Percentiles rank a stretch among this genome's conserved stretches.
phyloP scores from a whole-genome alignment of 2,888 invertebrate species.

The Neria commutata region DNA sequence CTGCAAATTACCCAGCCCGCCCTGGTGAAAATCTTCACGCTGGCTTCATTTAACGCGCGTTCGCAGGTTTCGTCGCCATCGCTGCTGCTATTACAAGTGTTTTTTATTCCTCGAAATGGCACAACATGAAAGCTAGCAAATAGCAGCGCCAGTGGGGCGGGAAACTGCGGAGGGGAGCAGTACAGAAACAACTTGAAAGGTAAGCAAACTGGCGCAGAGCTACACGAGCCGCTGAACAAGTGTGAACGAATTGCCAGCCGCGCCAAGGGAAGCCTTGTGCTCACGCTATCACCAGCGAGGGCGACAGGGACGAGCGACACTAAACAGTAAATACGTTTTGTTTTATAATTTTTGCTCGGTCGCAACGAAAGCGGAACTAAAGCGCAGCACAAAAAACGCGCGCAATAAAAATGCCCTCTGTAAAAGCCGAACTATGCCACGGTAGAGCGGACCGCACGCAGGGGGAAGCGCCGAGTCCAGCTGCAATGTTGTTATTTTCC shows the following conservation, averaged over 20 bases:
- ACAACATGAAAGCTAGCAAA: not conserved
- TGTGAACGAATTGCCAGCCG: not conserved
- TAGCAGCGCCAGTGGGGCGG: not conserved
- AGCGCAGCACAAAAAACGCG: not conserved
- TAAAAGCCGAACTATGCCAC: not conserved
- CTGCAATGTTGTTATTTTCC: constrained; percentile 4
- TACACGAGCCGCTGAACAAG: not conserved
- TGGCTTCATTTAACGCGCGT: not conserved
- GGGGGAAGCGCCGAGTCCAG: not conserved
- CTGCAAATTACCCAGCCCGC: not conserved
- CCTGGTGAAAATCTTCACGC: constrained; percentile 1
- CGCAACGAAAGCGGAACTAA: not conserved
- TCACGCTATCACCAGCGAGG: not conserved
- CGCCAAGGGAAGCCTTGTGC: too few species aligned
- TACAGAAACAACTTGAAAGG: not conserved
- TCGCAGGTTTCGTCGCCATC: not conserved
- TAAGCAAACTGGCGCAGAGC: not conserved
- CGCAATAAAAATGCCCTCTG: not conserved
- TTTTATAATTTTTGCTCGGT: too few species aligned
- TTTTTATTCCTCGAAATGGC: not conserved
- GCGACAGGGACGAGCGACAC: not conserved
- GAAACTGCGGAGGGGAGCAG: not conserved
- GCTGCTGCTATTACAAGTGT: not conserved
- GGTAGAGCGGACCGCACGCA: not conserved
- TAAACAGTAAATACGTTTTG: constrained; percentile 9